Base-by-base conservation (phyloP, 2,797 vertebrate species). In the Hylomyscus alleni region DNA sequence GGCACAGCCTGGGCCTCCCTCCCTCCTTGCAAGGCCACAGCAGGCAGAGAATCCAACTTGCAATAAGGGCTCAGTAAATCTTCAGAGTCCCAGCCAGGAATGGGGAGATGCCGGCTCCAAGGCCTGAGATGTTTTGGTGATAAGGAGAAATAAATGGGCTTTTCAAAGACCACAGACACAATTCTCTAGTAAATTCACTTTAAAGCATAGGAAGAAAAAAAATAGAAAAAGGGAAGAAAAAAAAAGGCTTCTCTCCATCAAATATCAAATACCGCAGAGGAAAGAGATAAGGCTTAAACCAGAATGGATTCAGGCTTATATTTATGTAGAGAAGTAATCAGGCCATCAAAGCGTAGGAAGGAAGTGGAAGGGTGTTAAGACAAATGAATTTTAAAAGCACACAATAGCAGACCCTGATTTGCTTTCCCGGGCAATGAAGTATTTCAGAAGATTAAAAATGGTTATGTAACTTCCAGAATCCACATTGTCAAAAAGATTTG, bases 391-490 rank as follows among this genome's bases (percentile, higher is more conserved):
- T 97, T 91, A 97, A 92, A 97, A 93, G 52, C 94, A 82, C 95
- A 97, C 95, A 95, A 96, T 97, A 62, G 90, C 47, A 3, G 40
- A 19, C 31, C 83, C 92, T 10, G 85, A 84, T 77, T 89, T n/a
- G 62, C 96, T 93, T 85, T 93, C 94, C 92, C 20, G 34, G 95
- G 97, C 62, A 94, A 87, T 88, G 47, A 98, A 98, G 97, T 97
- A 97, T 93, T 97, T 97, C 96, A 91, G 97, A 97, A 98, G 98
- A 97, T 97, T 97, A 97, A 95, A 96, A 98, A 98, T 97, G 96
- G 94, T 1, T 97, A 96, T 96, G 91, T 78, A 96, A 96, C 91
- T 77, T 58, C 81, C 97, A 83, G 95, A 94, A 96, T 90, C 96
- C 96, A 40, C 92, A 95, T 93, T 96, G 92, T 97, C 96, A 98